phyloP scores from a whole-genome alignment of 1,140 invertebrate species.

The Drosophila santomea region DNA sequence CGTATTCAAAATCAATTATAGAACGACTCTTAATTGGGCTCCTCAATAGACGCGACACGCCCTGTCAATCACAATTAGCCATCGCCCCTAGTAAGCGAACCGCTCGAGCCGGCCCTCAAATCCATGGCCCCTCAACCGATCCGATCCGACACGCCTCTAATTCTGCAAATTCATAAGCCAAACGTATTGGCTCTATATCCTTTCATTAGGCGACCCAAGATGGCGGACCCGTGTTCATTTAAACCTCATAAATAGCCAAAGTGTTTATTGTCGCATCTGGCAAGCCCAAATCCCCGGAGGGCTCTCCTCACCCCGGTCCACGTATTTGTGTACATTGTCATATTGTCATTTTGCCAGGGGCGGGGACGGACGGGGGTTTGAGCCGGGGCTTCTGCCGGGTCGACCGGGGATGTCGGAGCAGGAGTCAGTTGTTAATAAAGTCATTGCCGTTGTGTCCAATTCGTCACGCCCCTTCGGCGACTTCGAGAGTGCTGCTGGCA shows the following conservation, averaged over 20 bases:
- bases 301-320: conserved; percentile 46
- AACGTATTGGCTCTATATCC: conserved; percentile 62
- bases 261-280: conserved; percentile 81
- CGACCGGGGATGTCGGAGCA: conserved; percentile 2
- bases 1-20: conserved; percentile 78
- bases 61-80: conserved; percentile 79
- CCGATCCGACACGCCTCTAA: conserved; percentile 72
- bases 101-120: conserved; percentile 12
- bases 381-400: conserved; percentile 1
- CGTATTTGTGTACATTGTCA: conserved; percentile 66
- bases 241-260: conserved; percentile 82
- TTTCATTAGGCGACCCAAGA: conserved; percentile 71
- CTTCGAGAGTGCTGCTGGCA: conserved; percentile 58
- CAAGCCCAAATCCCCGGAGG: conserved; percentile 58
- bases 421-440: conserved; percentile 75
- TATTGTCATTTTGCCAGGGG: conserved; percentile 10
- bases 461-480: conserved; percentile 81
- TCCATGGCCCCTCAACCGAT: conserved; percentile 34
- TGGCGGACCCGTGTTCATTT: conserved; percentile 71
- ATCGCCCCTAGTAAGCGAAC: conserved; percentile 49
- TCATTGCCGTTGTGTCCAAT: conserved; percentile 75
- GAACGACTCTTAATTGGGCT: conserved; percentile 77
- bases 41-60: conserved; percentile 77
- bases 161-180: conserved; percentile 82
- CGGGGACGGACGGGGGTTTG: background rate